Evolutionary conservation across 1,140 invertebrate species (phyloP).

Genomic region (Neodiprion lecontei): DNA sequence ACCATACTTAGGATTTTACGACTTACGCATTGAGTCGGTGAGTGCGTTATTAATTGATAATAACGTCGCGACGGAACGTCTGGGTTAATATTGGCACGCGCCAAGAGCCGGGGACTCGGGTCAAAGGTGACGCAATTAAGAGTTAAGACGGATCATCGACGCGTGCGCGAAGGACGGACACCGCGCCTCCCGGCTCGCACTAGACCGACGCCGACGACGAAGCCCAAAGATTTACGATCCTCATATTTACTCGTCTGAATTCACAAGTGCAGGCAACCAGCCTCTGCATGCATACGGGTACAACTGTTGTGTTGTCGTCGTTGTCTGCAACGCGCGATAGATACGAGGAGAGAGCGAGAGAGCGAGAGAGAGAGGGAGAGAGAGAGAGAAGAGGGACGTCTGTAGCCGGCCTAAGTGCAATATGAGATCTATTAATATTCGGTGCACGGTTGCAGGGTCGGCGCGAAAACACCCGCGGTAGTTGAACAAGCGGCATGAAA

Average conservation of each 20-base stretch:
- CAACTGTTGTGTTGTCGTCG: constrained; percentile 2
- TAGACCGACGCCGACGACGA: no score
- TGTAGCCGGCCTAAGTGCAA: constrained; percentile 2
- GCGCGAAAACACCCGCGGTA: background rate
- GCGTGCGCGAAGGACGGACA: no score
- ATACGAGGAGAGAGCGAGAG: background rate
- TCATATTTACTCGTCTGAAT: constrained; percentile 7
- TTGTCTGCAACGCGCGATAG: background rate
- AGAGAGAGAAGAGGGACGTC: constrained; percentile 4
- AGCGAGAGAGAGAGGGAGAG: constrained; percentile 14
- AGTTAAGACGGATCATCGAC: background rate
- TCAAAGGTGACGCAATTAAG: constrained; percentile 2
- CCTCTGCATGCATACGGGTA: background rate
- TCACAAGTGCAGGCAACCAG: background rate
- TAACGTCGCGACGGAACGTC: background rate
- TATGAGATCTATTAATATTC: background rate
- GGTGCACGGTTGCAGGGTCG: background rate
- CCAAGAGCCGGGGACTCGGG: background rate
- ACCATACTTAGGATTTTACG: no score
- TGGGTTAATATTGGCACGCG: background rate
- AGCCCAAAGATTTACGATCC: background rate
- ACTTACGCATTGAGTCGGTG: no score
- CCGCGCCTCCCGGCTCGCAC: no score
- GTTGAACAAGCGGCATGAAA: no score
- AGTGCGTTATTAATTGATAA: no score